Base-by-base conservation (phyloP, 2,888 invertebrate species). In the Drosophila colorata region DNA sequence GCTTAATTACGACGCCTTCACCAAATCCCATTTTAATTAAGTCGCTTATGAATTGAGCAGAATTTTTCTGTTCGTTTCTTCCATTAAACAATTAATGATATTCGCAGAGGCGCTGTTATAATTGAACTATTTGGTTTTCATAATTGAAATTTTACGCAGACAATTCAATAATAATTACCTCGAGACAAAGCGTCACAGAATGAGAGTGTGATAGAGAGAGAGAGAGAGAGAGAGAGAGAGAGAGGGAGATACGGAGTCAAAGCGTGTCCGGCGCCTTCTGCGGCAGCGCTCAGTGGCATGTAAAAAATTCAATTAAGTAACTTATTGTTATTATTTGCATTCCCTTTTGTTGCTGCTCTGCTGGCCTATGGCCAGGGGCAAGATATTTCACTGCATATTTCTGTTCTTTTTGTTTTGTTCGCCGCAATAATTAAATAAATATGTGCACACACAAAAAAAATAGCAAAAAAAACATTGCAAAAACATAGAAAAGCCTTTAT, bases 271-370 rank as follows among this genome's bases (percentile, higher is more conserved):
- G 40, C 18, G 23, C 14, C 33, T 79, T 69, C 65, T 74, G 78
- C 16, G 74, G 77, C 44, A 14, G 38, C 43, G 53, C 59, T 52
- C 70, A 56, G 51, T 51, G 75, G 75, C 71, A 82, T 76, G 82
- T 79, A 52, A 72, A 84, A 82, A 80, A 84, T 87, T 87, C 87
- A 87, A 85, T 85, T 85, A 87, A 84, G 85, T 80, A 78, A 86
- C 82, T 81, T 85, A 79, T 85, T 87, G 79, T 81, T 87, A 79
- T 79, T 87, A 81, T 84, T 86, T 80, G 74, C 87, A 84, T 86
- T 86, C 84, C 69, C 63, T 59, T 80, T 43, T 65, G 51, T 44
- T 41, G 46, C 1, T 53, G 41, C 18, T 38, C 38, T 38, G 53
- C 53, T 56, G 46, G 60, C 41, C 60, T 35, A 28, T 55, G 37